These are phyloP conservation scores for Syndactyla subalaris DNA, from an alignment of 2,797 vertebrate genomes.

Conservation along the genomic window DNA sequence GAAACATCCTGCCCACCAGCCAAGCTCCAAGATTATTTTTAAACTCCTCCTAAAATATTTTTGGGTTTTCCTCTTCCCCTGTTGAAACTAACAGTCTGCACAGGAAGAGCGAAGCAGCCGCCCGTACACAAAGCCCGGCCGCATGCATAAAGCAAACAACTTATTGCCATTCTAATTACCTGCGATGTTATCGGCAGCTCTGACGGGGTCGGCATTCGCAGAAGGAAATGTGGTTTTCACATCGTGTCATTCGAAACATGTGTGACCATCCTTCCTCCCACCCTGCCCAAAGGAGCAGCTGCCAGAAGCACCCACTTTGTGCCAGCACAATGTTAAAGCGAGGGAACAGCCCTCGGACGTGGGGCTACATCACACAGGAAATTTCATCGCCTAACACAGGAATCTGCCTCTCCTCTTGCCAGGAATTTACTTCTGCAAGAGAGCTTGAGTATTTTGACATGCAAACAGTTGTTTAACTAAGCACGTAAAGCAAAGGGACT, in stretches of 20 bases:
- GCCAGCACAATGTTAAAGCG: accelerated
- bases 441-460: background rate
- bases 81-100: slow-evolving; percentile 35
- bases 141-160: slow-evolving; percentile 10
- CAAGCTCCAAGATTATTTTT: slow-evolving; percentile 41
- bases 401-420: background rate
- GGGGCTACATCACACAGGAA: background rate
- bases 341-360: background rate
- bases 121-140: background rate
- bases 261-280: background rate
- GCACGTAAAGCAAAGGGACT: background rate
- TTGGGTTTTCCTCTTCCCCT: slow-evolving; percentile 62
- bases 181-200: slow-evolving; percentile 33
- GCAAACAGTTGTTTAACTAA: background rate
- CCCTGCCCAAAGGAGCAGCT: background rate
- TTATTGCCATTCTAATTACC: slow-evolving; percentile 27
- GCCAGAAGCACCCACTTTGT: background rate
- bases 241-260: background rate
- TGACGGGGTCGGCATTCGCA: background rate
- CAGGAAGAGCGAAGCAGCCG: slow-evolving; percentile 31
- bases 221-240: background rate
- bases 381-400: background rate
- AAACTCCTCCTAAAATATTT: slow-evolving; percentile 60
- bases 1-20: slow-evolving; percentile 32
- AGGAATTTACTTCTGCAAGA: background rate